A percentile compares a stretch with the other conserved stretches of the same genome.
Conservation (phyloP, 2,113 vertebrate species). For the Odocoileus virginianus region DNA sequence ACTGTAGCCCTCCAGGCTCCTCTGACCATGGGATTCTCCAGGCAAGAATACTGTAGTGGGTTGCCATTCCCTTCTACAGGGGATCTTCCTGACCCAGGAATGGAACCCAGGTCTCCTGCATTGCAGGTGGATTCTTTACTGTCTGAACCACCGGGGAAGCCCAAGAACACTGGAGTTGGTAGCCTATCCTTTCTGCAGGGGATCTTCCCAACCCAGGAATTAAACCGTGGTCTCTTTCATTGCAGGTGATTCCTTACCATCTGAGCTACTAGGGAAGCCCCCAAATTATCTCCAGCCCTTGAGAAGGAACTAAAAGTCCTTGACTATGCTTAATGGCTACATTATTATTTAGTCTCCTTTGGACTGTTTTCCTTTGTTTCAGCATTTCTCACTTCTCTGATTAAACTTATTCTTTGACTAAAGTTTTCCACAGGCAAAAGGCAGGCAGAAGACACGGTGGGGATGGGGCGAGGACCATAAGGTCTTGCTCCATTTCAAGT, state of each 20-base stretch:
- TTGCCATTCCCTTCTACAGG: background rate
- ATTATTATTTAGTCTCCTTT: background rate
- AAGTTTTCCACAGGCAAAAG: background rate
- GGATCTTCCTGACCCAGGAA: background rate
- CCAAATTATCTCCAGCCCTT: background rate
- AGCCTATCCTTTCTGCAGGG: background rate
- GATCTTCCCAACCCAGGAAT: background rate
- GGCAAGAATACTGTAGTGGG: background rate
- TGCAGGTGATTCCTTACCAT: background rate
- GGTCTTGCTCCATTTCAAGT: background rate
- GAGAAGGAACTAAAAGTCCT: background rate
- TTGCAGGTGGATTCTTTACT: background rate
- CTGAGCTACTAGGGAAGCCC: background rate
- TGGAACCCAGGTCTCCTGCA: background rate
- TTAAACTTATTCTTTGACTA: background rate
- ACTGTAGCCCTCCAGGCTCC: background rate
- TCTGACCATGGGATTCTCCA: background rate
- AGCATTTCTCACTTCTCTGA: background rate
- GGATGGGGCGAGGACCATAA: background rate
- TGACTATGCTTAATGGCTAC: background rate
- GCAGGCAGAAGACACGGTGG: background rate
- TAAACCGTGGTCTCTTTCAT: accelerated
- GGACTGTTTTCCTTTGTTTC: background rate
- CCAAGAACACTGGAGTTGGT: background rate
- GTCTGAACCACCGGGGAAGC: background rate